A percentile compares a stretch with the other conserved stretches of the same genome.
Conservation (phyloP, 1,140 invertebrate genomes). For the Matsumurasca onukii region DNA sequence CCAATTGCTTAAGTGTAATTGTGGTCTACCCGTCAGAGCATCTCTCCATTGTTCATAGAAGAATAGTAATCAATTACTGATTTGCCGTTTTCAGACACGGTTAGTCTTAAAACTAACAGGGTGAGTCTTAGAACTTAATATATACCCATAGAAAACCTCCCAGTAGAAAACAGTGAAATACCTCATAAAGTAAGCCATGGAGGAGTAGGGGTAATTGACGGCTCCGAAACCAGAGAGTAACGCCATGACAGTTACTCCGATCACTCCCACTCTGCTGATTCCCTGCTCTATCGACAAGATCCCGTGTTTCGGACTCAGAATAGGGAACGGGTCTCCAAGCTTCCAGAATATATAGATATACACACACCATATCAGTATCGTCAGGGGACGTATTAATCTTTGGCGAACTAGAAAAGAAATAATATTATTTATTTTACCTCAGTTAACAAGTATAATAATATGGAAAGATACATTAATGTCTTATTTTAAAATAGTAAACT, state of each 20-base stretch:
- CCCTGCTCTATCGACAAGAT: conserved; percentile 95
- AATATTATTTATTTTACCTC: too few species aligned
- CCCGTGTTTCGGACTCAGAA: conserved; percentile 91
- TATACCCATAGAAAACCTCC: too few species aligned
- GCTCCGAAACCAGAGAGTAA: conserved; percentile 99
- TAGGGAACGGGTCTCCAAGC: conserved; percentile 98
- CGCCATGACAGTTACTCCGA: conserved; percentile 99
- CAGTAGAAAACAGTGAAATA: too few species aligned
- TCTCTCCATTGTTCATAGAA: too few species aligned
- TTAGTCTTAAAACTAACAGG: too few species aligned
- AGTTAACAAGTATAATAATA: not conserved
- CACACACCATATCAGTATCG: conserved; percentile 82
- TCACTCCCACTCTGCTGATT: conserved; percentile 93
- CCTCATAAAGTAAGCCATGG: conserved; percentile 98
- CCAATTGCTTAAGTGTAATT: too few species aligned
- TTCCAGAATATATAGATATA: conserved; percentile 99
- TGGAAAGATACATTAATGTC: not conserved
- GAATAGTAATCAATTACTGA: too few species aligned
- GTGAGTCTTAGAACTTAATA: too few species aligned
- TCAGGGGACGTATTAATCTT: conserved; percentile 76
- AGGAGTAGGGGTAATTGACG: conserved; percentile 99
- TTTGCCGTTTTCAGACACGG: too few species aligned
- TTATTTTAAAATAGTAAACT: not conserved
- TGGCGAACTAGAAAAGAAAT: conserved; percentile 68
- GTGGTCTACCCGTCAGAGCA: too few species aligned